These are phyloP conservation scores for Parelbella ahira DNA, from an alignment of 2,888 invertebrate genomes.

Conservation along the genomic window DNA sequence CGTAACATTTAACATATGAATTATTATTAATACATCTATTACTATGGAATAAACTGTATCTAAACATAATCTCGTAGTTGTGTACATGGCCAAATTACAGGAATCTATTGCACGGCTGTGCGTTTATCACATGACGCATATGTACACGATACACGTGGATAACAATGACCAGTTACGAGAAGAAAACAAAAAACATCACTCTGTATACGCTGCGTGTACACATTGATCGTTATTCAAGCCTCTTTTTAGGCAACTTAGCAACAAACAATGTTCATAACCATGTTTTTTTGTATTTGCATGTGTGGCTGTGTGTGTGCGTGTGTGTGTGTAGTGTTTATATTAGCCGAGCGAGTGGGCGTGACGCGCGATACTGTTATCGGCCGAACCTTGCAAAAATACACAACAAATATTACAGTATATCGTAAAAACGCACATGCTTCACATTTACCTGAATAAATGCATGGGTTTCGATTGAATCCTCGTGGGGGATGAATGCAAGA, in stretches of 20 bases:
- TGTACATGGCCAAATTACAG: too few species aligned
- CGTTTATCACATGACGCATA: too few species aligned
- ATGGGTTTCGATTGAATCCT: too few species aligned
- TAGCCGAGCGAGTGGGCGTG: conserved; percentile 62
- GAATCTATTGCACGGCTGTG: too few species aligned
- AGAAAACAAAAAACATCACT: conserved; percentile 15
- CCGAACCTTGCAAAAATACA: conserved; percentile 76
- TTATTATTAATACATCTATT: too few species aligned
- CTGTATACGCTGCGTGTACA: conserved; percentile 17
- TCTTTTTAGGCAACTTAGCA: conserved; percentile 61
- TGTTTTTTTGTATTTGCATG: conserved; percentile 29
- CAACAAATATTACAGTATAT: conserved; percentile 62
- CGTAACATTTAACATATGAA: too few species aligned
- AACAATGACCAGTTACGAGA: too few species aligned
- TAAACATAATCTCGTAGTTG: too few species aligned
- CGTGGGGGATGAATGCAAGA: too few species aligned
- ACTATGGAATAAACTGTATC: too few species aligned
- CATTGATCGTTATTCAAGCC: conserved; percentile 34
- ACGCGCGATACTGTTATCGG: conserved; percentile 71
- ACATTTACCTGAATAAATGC: too few species aligned
- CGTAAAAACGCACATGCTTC: conserved; percentile 38
- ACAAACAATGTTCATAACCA: conserved; percentile 42
- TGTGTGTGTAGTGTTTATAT: conserved; percentile 36
- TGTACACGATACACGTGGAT: too few species aligned
- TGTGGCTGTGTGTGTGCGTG: conserved; percentile 39